Evolutionary conservation across 2,888 invertebrate genomes (phyloP).

Genomic region (Xylota segnis): DNA sequence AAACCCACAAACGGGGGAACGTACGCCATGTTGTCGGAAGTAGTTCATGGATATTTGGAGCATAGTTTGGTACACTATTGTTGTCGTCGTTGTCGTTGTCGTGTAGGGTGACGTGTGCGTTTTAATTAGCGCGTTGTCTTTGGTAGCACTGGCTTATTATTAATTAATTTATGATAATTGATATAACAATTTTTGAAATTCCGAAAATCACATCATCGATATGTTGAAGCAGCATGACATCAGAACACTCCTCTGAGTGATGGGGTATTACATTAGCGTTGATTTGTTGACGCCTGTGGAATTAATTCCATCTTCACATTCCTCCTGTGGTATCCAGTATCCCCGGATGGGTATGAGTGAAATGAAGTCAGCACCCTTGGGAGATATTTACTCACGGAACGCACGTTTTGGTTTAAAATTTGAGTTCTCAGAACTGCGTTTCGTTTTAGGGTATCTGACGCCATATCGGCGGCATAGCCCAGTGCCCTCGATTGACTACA

Average conservation of each 20-base stretch:
- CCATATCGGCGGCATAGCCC: background rate
- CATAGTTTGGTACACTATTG: constrained; percentile 8
- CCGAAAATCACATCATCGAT: constrained; percentile 38
- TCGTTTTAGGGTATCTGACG: background rate
- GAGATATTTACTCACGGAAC: constrained; percentile 45
- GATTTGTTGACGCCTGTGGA: constrained; percentile 35
- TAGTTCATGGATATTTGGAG: constrained; percentile 47
- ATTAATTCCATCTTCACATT: constrained; percentile 40
- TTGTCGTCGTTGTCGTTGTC: background rate
- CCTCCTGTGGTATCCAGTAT: constrained; percentile 14
- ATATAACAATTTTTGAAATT: constrained; percentile 3
- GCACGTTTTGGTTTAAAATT: constrained; percentile 25
- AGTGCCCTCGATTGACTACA: background rate
- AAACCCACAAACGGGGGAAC: background rate
- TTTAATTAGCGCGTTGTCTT: constrained; percentile 32
- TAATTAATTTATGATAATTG: constrained; percentile 50
- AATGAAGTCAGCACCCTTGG: constrained; percentile 39
- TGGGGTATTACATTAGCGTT: constrained; percentile 29
- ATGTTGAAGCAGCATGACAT: constrained; percentile 10
- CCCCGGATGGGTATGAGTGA: constrained; percentile 18
- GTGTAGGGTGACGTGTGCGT: background rate
- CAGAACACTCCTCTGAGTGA: constrained; percentile 23
- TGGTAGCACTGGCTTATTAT: constrained; percentile 11
- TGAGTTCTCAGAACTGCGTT: constrained; percentile 11
- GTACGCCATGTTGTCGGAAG: constrained; percentile 18